A percentile compares a stretch with the other conserved stretches of the same genome.
Conservation (phyloP, 1,140 invertebrate species). For the Brachionus rubens region DNA sequence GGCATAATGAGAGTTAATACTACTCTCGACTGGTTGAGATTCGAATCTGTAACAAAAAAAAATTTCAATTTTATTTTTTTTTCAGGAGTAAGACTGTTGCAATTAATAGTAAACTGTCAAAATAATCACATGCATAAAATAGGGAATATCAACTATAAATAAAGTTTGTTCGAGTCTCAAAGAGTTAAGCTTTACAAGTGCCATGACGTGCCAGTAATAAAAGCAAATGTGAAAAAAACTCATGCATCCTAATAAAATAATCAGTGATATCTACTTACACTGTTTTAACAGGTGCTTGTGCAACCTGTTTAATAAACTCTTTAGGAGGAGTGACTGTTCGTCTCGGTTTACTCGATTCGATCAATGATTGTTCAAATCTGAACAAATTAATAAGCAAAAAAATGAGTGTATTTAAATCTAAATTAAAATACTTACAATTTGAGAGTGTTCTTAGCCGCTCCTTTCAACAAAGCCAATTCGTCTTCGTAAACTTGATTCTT, state of each 20-base stretch:
- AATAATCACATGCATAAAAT: too few relatives aligned
- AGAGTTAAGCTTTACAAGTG: too few relatives aligned
- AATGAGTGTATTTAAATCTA: not conserved
- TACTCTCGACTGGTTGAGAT: conserved; percentile 35
- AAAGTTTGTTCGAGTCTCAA: too few relatives aligned
- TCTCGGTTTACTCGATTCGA: conserved; percentile 25
- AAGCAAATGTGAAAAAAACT: not conserved
- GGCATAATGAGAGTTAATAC: conserved; percentile 3
- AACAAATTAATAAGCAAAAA: not conserved
- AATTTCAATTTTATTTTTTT: not conserved
- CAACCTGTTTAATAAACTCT: conserved; percentile 14
- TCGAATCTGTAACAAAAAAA: conserved; percentile 13
- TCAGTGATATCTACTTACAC: conserved; percentile 3
- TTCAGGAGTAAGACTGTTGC: not conserved
- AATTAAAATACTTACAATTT: not conserved
- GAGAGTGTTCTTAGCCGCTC: conserved; percentile 3
- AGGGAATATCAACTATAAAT: too few relatives aligned
- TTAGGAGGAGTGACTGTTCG: conserved; percentile 37
- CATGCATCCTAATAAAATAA: too few relatives aligned
- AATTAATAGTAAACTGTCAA: too few relatives aligned
- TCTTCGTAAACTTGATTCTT: conserved; percentile 10
- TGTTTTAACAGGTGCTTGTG: not conserved
- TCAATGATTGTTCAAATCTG: conserved; percentile 42
- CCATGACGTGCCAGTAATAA: not conserved
- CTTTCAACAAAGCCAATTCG: conserved; percentile 27